Conservation (phyloP, 2,888 invertebrate genomes). For the Phalera bucephala region DNA sequence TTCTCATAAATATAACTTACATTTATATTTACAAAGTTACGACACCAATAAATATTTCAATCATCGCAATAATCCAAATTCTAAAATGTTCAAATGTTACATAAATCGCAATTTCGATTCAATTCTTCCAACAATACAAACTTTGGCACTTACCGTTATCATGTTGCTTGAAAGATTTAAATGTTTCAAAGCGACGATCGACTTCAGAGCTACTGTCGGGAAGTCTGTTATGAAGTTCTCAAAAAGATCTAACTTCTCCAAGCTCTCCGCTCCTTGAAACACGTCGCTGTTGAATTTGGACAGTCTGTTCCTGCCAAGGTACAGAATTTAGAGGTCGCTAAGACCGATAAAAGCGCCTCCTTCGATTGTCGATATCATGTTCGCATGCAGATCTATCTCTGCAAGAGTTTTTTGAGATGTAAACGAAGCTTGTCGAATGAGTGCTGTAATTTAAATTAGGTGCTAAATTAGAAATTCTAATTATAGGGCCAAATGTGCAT, state of each 20-base stretch:
- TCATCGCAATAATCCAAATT: too few species aligned
- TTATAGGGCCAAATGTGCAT: too few species aligned
- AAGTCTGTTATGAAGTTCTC: conserved; percentile 93
- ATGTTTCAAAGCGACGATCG: conserved; percentile 86
- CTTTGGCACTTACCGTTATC: conserved; percentile 89
- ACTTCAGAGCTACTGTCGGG: conserved; percentile 89
- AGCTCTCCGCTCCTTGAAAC: conserved; percentile 88
- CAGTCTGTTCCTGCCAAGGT: conserved; percentile 90
- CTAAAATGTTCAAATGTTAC: too few species aligned
- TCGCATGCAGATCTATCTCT: conserved; percentile 90
- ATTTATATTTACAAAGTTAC: too few species aligned
- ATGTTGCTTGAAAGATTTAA: conserved; percentile 93
- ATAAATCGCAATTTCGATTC: too few species aligned
- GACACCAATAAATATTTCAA: too few species aligned
- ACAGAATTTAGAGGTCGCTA: conserved; percentile 85
- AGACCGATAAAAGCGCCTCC: conserved; percentile 89
- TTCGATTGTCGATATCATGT: conserved; percentile 89
- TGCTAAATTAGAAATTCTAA: too few species aligned
- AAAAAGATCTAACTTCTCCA: conserved; percentile 92
- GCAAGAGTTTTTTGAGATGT: conserved; percentile 87
- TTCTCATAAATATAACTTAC: too few species aligned
- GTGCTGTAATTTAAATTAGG: conserved; percentile 76
- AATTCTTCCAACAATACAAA: too few species aligned
- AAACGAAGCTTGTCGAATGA: conserved; percentile 87
- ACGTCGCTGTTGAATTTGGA: conserved; percentile 92